These are phyloP conservation scores for Drosophila affinis DNA, from an alignment of 2,888 invertebrate genomes.

Conservation along the genomic window DNA sequence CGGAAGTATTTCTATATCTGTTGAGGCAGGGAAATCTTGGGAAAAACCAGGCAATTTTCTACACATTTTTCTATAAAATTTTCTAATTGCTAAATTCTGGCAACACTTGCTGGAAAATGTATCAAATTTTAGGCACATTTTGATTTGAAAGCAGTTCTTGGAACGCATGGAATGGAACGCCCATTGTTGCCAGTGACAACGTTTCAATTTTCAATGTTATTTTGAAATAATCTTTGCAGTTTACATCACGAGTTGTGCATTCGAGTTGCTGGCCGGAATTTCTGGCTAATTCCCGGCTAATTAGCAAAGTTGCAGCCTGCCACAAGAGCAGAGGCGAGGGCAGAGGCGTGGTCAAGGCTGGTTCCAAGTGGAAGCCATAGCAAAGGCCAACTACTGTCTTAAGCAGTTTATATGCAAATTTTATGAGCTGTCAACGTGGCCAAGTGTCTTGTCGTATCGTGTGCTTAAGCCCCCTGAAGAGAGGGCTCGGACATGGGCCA, in stretches of 20 bases:
- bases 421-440: conserved; percentile 76
- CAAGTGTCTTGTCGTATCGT: conserved; percentile 40
- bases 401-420: conserved; percentile 75
- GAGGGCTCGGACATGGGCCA: conserved; percentile 22
- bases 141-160: too few species aligned
- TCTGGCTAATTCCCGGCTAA: conserved; percentile 27
- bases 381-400: conserved; percentile 3
- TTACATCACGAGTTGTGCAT: background rate
- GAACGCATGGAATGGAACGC: too few species aligned
- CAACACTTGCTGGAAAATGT: too few species aligned
- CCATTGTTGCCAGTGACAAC: too few species aligned
- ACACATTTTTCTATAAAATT: too few species aligned
- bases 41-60: too few species aligned
- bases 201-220: background rate
- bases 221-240: background rate
- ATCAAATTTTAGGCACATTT: too few species aligned
- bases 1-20: background rate
- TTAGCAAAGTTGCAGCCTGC: conserved; percentile 26
- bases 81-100: too few species aligned
- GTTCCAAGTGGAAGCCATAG: background rate
- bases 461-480: conserved; percentile 27
- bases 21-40: background rate
- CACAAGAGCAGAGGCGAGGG: background rate
- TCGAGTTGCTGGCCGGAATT: background rate
- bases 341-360: conserved; percentile 37